These are phyloP conservation scores for Pristionchus pacificus DNA, from an alignment of 1,140 invertebrate species.

Conservation along the genomic window DNA sequence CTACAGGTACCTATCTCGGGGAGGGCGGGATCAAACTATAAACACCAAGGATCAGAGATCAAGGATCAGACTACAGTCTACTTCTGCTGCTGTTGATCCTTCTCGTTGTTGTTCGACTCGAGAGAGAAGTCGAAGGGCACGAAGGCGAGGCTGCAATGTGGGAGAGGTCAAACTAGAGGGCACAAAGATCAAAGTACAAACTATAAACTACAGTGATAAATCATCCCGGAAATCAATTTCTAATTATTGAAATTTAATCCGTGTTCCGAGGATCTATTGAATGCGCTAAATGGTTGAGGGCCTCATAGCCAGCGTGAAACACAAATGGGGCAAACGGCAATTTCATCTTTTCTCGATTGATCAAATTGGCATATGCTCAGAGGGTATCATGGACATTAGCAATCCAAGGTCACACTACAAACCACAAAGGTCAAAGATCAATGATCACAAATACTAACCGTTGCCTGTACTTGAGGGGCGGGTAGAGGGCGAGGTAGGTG, in stretches of 20 bases:
- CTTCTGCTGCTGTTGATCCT: background rate
- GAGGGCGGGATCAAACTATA: background rate
- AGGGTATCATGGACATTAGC: background rate
- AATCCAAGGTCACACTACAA: background rate
- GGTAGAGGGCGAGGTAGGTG: slow-evolving; percentile 30
- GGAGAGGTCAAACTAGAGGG: too few relatives aligned
- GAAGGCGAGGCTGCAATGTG: slow-evolving; percentile 27
- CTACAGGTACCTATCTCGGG: slow-evolving; percentile 7
- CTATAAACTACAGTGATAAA: too few relatives aligned
- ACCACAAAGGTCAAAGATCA: background rate
- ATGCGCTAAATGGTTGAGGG: too few relatives aligned
- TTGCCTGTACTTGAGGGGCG: slow-evolving; percentile 26
- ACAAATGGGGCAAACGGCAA: too few relatives aligned
- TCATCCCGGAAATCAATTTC: too few relatives aligned
- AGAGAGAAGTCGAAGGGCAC: slow-evolving; percentile 28
- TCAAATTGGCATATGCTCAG: background rate
- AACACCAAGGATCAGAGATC: too few relatives aligned
- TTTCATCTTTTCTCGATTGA: too few relatives aligned
- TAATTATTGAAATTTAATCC: too few relatives aligned
- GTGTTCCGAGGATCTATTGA: background rate
- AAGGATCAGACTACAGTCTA: too few relatives aligned
- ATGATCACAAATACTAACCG: background rate
- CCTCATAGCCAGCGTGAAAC: too few relatives aligned
- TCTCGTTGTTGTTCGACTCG: slow-evolving; percentile 20
- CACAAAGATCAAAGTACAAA: too few relatives aligned